Conservation (phyloP, 2,113 vertebrate genomes). For the Centropristis striata region DNA sequence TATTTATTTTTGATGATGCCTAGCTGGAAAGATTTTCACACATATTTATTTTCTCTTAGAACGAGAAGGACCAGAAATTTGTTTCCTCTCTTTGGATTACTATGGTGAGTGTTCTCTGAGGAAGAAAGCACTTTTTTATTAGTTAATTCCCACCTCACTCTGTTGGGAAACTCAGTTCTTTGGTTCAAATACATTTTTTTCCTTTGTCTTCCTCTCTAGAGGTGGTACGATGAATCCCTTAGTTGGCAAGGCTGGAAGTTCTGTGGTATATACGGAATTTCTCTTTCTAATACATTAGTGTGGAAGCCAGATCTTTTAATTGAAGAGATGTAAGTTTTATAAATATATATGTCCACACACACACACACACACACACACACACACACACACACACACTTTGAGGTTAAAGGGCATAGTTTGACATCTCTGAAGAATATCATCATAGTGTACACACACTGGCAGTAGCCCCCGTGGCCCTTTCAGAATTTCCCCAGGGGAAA, state of each 20-base stretch:
- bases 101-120: slow-evolving; percentile 42
- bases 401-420: too few species aligned
- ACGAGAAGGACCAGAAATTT: slow-evolving; percentile 64
- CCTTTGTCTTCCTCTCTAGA: slow-evolving; percentile 27
- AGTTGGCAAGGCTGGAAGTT: slow-evolving; percentile 49
- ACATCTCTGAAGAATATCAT: too few species aligned
- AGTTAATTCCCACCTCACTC: too few species aligned
- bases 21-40: neutral
- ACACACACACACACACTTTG: too few species aligned
- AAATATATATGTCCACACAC: neutral
- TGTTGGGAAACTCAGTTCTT: too few species aligned
- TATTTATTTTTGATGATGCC: neutral
- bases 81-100: slow-evolving; percentile 60
- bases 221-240: slow-evolving; percentile 55
- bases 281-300: slow-evolving; percentile 17
- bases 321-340: slow-evolving; percentile 64
- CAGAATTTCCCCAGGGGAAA: too few species aligned
- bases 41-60: slow-evolving; percentile 45
- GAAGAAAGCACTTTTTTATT: too few species aligned
- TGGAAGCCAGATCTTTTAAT: slow-evolving; percentile 64
- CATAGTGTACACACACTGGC: too few species aligned
- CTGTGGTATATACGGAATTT: too few species aligned
- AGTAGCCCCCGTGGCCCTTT: too few species aligned
- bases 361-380: neutral
- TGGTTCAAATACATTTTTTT: neutral